phyloP scores from a whole-genome alignment of 2,888 invertebrate genomes.

The Andrena bucephala region DNA sequence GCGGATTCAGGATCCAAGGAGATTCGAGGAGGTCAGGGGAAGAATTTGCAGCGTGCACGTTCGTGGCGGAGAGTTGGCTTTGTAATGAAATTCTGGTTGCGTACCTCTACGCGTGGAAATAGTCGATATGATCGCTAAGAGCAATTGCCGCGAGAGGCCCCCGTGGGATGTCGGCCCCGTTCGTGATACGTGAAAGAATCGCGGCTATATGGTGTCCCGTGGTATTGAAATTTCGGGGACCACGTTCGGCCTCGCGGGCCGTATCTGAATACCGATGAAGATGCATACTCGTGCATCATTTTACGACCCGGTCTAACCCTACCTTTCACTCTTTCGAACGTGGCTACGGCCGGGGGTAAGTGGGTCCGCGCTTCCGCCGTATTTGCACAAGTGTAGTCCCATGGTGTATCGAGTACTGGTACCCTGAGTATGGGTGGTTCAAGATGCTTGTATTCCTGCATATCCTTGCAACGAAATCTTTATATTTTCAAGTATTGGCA shows the following conservation, averaged over 20 bases:
- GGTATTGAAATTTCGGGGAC: constrained; percentile 80
- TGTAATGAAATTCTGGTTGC: constrained; percentile 40
- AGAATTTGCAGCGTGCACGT: too few species aligned
- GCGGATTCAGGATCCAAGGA: too few species aligned
- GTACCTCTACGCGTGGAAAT: constrained; percentile 54
- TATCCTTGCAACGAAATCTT: too few species aligned
- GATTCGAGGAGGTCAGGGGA: too few species aligned
- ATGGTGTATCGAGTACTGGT: not conserved
- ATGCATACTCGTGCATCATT: constrained; percentile 64
- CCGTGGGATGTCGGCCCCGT: constrained; percentile 82
- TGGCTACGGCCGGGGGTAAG: not conserved
- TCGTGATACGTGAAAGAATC: constrained; percentile 82
- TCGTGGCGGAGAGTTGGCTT: not conserved
- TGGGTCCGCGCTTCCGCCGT: not conserved
- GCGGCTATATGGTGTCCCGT: constrained; percentile 68
- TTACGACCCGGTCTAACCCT: constrained; percentile 11
- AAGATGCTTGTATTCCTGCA: too few species aligned
- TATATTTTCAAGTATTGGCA: too few species aligned
- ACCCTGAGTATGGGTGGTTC: too few species aligned
- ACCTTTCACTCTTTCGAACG: constrained; percentile 11
- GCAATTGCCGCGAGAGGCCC: constrained; percentile 68
- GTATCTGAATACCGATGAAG: constrained; percentile 79
- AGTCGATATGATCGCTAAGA: constrained; percentile 58
- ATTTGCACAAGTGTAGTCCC: not conserved
- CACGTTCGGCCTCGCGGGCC: constrained; percentile 57